These are phyloP conservation scores for Ectropis crepuscularia DNA, from an alignment of 2,888 invertebrate species.

Conservation along the genomic window DNA sequence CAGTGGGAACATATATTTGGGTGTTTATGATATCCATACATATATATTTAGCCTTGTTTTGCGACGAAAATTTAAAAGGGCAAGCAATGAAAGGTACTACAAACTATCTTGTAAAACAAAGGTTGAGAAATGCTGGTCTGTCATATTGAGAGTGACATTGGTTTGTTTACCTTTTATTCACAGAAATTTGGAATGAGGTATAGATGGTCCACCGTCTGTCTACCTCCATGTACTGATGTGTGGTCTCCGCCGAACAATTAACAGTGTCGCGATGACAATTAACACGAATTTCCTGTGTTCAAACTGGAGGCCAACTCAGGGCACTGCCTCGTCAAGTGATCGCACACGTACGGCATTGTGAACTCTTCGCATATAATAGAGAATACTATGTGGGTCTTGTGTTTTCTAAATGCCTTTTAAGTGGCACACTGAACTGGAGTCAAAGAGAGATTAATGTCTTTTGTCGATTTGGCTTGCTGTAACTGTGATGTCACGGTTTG, in stretches of 20 bases:
- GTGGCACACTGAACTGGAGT: conserved; percentile 34
- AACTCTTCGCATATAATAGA: conserved; percentile 17
- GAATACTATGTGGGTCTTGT: conserved; percentile 29
- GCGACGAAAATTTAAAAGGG: no score
- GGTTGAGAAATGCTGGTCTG: no score
- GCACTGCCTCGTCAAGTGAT: conserved; percentile 37
- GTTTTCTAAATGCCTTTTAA: conserved; percentile 31
- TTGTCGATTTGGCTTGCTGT: conserved; percentile 31
- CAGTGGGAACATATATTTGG: no score
- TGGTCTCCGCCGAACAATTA: conserved; percentile 78
- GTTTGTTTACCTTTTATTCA: no score
- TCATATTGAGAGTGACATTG: no score
- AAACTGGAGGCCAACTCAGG: conserved; percentile 46
- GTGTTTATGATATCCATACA: no score
- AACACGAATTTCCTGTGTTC: conserved; percentile 81
- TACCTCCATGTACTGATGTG: conserved; percentile 40
- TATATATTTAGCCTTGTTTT: no score
- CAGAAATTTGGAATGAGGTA: no score
- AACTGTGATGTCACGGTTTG: conserved; percentile 36
- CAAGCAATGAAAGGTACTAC: no score
- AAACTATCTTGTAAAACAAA: no score
- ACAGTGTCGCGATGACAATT: conserved; percentile 72
- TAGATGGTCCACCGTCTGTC: conserved; percentile 10
- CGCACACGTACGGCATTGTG: conserved; percentile 26
- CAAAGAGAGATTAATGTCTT: conserved; percentile 34